These are phyloP conservation scores for Hyperoplus lanceolatus DNA, from an alignment of 2,797 vertebrate species.

Conservation along the genomic window DNA sequence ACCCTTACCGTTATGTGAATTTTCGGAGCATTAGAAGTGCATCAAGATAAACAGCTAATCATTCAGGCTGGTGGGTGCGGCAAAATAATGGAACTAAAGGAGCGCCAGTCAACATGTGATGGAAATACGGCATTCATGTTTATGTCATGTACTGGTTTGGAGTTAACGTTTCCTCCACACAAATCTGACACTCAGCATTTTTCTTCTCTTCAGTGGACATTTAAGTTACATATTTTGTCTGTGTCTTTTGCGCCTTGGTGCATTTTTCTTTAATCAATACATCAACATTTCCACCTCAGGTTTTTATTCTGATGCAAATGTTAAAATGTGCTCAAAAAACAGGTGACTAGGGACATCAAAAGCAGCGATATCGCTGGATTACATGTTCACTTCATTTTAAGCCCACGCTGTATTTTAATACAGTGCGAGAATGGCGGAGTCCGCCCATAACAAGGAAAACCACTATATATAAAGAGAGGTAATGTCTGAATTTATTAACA, in stretches of 20 bases:
- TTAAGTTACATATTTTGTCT: not conserved
- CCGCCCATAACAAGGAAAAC: not conserved
- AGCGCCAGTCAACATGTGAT: not conserved
- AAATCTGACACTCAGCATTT: not conserved
- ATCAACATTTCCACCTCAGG: not conserved
- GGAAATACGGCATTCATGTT: not conserved
- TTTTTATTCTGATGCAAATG: not conserved
- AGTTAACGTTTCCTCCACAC: not conserved
- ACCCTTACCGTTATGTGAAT: not conserved
- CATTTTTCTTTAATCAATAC: not conserved
- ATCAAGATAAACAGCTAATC: not conserved
- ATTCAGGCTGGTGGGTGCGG: too few species aligned
- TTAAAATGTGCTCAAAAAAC: not conserved
- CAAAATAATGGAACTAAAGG: not conserved
- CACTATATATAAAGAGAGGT: not conserved
- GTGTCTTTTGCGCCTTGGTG: not conserved
- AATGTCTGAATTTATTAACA: not conserved
- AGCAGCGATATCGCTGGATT: not conserved
- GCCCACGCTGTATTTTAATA: not conserved
- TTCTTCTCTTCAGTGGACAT: not conserved
- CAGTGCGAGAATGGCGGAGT: rapidly evolving
- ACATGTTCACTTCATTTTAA: not conserved
- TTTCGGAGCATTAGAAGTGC: not conserved
- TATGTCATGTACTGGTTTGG: not conserved
- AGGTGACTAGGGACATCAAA: not conserved